phyloP scores from a whole-genome alignment of 2,888 invertebrate genomes.

The Neoaliturus tenellus region DNA sequence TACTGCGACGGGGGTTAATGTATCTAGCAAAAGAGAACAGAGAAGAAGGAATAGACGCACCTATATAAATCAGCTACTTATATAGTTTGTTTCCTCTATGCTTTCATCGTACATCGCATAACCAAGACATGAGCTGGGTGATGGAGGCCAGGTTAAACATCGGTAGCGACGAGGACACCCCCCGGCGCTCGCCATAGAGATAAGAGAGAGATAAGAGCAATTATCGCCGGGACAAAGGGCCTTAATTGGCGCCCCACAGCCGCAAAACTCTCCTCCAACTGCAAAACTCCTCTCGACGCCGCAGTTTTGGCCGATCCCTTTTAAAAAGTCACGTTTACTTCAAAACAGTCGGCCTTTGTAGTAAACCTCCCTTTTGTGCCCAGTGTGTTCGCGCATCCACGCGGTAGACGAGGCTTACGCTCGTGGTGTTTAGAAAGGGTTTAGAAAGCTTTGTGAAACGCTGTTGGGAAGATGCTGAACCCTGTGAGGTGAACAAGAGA shows the following conservation, averaged over 20 bases:
- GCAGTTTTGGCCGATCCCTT: conserved; percentile 47
- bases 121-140: too few species aligned
- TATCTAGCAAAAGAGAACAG: too few species aligned
- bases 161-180: background rate
- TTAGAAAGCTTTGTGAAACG: background rate
- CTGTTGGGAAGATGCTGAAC: background rate
- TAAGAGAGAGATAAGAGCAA: conserved; percentile 28
- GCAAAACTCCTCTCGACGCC: conserved; percentile 32
- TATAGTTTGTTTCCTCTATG: too few species aligned
- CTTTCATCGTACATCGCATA: too few species aligned
- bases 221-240: conserved; percentile 30
- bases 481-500: background rate
- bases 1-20: too few species aligned
- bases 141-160: background rate
- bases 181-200: background rate
- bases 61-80: too few species aligned
- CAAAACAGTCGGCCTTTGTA: conserved; percentile 22
- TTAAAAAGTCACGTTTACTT: conserved; percentile 50
- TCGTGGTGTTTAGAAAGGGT: background rate
- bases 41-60: too few species aligned
- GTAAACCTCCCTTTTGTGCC: conserved; percentile 15
- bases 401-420: background rate
- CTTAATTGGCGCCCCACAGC: conserved; percentile 51
- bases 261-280: conserved; percentile 44
- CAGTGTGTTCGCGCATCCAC: background rate